Conservation (phyloP, 2,797 vertebrate species). For the Chloroceryle inda region DNA sequence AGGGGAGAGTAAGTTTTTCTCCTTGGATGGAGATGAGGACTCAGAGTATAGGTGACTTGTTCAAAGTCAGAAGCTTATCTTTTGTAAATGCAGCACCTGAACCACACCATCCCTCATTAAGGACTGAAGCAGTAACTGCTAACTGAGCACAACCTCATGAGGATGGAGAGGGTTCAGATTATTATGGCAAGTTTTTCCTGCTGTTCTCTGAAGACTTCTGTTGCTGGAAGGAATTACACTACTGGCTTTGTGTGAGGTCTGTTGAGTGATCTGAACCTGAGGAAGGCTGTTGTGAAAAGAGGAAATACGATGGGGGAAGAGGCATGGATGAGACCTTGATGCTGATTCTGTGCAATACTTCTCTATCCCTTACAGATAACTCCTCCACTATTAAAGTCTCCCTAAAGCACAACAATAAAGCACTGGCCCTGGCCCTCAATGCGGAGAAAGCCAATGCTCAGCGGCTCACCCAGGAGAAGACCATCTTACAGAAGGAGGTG, state of each 20-base stretch:
- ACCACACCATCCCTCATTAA: neutral
- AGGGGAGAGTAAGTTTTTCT: neutral
- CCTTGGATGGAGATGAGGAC: neutral
- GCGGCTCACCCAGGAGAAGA: slow-evolving; percentile 63
- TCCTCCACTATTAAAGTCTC: slow-evolving; percentile 75
- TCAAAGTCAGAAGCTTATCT: neutral
- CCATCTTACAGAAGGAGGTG: slow-evolving; percentile 74
- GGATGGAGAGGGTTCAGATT: neutral
- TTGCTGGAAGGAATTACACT: neutral
- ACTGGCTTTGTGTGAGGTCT: neutral
- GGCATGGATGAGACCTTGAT: neutral
- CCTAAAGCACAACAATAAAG: slow-evolving; percentile 78
- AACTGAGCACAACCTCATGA: neutral
- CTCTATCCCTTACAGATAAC: slow-evolving; percentile 63
- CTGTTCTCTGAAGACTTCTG: neutral
- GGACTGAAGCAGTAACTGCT: neutral
- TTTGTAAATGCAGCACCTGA: neutral
- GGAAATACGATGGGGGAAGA: neutral
- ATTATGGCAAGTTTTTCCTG: neutral
- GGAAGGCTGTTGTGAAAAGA: neutral
- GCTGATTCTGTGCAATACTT: neutral
- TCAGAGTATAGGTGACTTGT: neutral
- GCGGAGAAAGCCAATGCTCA: slow-evolving; percentile 56
- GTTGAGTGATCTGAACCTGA: neutral
- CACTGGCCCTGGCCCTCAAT: slow-evolving; percentile 76